A percentile compares a stretch with the other conserved stretches of the same genome.
phyloP scores from a whole-genome alignment of 2,113 vertebrate genomes.

The Atlantisia rogersi region DNA sequence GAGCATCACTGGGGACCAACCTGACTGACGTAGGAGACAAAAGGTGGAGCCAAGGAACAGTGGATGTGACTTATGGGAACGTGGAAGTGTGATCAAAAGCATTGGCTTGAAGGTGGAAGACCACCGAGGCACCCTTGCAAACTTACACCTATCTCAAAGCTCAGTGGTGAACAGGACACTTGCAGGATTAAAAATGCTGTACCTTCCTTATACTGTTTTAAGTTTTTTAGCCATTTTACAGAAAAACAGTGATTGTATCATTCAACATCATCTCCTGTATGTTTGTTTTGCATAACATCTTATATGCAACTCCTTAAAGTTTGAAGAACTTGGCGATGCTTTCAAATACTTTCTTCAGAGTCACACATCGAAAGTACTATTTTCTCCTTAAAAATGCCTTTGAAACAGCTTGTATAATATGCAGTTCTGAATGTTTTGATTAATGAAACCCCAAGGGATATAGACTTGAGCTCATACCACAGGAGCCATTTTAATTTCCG shows the following conservation, averaged over 20 bases:
- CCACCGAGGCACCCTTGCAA: background rate
- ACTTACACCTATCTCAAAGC: background rate
- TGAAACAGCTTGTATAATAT: background rate
- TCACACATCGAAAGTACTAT: background rate
- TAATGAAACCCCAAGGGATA: background rate
- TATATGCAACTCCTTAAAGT: background rate
- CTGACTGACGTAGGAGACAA: background rate
- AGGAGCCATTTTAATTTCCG: background rate
- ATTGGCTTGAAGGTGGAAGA: background rate
- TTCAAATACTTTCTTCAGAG: background rate
- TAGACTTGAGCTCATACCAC: background rate
- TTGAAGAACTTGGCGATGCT: background rate
- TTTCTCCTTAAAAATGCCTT: background rate
- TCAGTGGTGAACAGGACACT: background rate
- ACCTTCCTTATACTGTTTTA: background rate
- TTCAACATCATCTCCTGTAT: background rate
- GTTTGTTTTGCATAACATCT: background rate
- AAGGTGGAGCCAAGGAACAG: background rate
- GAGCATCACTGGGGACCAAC: background rate
- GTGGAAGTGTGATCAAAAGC: background rate
- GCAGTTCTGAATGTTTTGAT: background rate
- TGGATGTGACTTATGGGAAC: accelerated
- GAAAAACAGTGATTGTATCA: background rate
- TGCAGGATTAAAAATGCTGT: background rate
- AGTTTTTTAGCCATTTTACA: background rate